Evolutionary conservation across 2,113 vertebrate species (phyloP), one percentile per base, ranked within the genome.

Genomic region (Sarotherodon lohbergeri): DNA sequence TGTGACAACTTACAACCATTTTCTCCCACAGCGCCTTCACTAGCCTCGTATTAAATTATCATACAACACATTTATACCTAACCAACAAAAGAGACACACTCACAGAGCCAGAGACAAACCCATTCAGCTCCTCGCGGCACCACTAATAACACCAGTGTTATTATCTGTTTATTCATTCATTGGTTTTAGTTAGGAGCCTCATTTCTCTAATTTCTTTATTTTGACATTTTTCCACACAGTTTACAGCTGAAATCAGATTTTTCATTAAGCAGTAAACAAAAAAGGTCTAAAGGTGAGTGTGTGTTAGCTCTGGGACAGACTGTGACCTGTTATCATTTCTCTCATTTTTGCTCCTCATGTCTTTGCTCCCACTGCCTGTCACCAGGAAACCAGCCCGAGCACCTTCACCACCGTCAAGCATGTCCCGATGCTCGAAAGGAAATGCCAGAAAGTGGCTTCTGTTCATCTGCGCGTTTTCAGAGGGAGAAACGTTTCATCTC

Each of bases 41-140:
- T 0, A 0, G 27, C 73, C 27, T 32, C 1, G 17, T 13, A 12
- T 50, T 52, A 0, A 19, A 48, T 19, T 7, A n/a, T 29, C 17
- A 29, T 3, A 5, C 6, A 2, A 27, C 71, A 76, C 43, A 32
- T 50, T 50, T 48, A 7, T 7, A 11, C 17, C 34, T 4, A 1
- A 4, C 11, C 63, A 68, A n/a, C 9, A 36, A 22, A 22, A 12
- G 4, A 7, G 9, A 7, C 14, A 19, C 19, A 10, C 6, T 14
- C 13, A 52, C 56, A 59, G 57, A 16, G 57, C 8, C 13, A 7
- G 10, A 3, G 61, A 16, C 34, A 7, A 73, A 6, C 7, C 13
- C 61, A 4, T 3, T 36, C n/a, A 43, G n/a, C 36, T 9, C 12
- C 34, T 22, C 36, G 16, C 39, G 46, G 39, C 36, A 1, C 66